These are phyloP conservation scores for Eretmochelys imbricata DNA, from an alignment of 2,113 vertebrate species.

Conservation along the genomic window DNA sequence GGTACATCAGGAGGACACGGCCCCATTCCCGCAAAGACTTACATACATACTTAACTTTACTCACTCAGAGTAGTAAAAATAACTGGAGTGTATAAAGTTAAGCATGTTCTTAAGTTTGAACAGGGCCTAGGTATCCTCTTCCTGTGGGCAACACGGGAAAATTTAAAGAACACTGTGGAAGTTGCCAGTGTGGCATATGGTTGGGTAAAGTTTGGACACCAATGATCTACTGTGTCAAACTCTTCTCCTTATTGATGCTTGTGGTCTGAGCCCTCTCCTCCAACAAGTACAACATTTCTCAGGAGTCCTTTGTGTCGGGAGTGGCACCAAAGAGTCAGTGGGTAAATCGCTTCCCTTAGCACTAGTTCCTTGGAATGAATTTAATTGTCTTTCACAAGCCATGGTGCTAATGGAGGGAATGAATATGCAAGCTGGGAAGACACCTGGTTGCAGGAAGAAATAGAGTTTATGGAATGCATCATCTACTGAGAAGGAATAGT, in stretches of 20 bases:
- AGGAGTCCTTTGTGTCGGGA: slow-evolving; percentile 10
- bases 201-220: slow-evolving; percentile 45
- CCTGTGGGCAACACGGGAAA: not conserved
- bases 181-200: not conserved
- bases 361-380: not conserved
- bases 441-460: not conserved
- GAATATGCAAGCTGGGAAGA: not conserved
- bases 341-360: not conserved
- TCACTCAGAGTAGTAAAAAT: slow-evolving; percentile 13
- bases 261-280: slow-evolving; percentile 46
- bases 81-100: not conserved
- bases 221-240: slow-evolving; percentile 49
- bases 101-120: not conserved
- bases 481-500: not conserved
- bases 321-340: not conserved
- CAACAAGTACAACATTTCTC: slow-evolving; percentile 55
- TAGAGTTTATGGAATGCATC: not conserved
- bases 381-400: not conserved
- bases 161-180: not conserved
- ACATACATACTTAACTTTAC: not conserved
- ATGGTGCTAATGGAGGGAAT: not conserved
- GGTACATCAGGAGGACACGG: slow-evolving; percentile 8
- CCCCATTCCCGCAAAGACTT: not conserved
- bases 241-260: slow-evolving; percentile 49
- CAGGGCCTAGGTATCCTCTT: not conserved